These are phyloP conservation scores for Lepus americanus DNA, from an alignment of 2,113 vertebrate genomes.

Conservation along the genomic window DNA sequence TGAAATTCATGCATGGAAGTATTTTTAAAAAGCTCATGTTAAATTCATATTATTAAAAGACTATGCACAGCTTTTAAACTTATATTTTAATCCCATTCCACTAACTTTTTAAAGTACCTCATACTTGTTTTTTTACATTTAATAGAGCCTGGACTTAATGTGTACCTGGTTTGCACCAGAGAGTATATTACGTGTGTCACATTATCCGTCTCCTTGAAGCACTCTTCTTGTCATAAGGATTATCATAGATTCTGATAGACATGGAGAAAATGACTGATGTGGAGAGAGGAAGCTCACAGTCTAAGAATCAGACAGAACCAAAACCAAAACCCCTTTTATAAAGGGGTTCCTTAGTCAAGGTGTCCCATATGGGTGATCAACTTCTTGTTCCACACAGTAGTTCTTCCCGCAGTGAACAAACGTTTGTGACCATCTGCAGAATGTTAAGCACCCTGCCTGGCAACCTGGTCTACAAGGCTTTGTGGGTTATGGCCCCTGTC, in stretches of 20 bases:
- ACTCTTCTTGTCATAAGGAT: not conserved
- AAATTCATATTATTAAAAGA: not conserved
- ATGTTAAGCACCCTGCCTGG: not conserved
- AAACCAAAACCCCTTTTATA: not conserved
- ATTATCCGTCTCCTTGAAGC: not conserved
- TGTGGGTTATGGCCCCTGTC: rapidly evolving
- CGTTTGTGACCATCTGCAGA: not conserved
- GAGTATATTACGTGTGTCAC: not conserved
- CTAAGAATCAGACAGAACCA: not conserved
- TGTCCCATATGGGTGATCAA: rapidly evolving
- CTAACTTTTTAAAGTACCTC: too few relatives aligned
- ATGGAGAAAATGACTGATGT: not conserved
- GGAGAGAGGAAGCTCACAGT: not conserved
- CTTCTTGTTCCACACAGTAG: not conserved
- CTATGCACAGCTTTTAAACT: too few relatives aligned
- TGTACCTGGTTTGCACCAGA: not conserved
- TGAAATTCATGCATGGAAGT: too few relatives aligned
- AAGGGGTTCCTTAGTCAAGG: not conserved
- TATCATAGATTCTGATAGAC: not conserved
- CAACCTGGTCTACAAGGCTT: not conserved
- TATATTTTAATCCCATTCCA: too few relatives aligned
- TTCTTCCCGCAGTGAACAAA: not conserved
- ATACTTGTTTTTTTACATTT: not conserved
- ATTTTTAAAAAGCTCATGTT: too few relatives aligned
- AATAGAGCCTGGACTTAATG: not conserved